Conservation (phyloP, 2,888 invertebrate species). For the Pardosa pseudoannulata region DNA sequence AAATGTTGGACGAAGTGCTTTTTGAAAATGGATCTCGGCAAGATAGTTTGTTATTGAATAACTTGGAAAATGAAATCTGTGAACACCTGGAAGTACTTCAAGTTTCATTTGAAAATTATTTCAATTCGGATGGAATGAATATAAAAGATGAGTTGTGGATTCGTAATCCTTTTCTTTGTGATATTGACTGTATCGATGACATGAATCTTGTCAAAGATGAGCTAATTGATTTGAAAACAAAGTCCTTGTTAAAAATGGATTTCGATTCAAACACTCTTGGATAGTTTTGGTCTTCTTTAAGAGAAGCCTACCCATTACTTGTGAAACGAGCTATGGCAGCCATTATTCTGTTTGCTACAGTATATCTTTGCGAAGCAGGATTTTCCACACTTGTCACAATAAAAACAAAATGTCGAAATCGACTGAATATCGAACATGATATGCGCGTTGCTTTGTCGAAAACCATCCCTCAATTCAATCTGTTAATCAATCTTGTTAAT, state of each 20-base stretch:
- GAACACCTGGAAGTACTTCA: too few relatives aligned
- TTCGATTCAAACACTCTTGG: background rate
- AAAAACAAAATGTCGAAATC: slow-evolving; percentile 15
- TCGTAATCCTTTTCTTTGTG: slow-evolving; percentile 48
- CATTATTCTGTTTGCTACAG: slow-evolving; percentile 30
- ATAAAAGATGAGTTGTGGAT: slow-evolving; percentile 46
- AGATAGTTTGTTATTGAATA: slow-evolving; percentile 35
- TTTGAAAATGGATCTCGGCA: slow-evolving; percentile 39
- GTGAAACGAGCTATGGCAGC: slow-evolving; percentile 30
- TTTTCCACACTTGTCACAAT: slow-evolving; percentile 26
- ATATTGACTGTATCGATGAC: slow-evolving; percentile 48
- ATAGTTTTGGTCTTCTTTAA: slow-evolving; percentile 26
- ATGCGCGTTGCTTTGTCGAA: slow-evolving; percentile 43
- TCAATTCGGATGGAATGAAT: slow-evolving; percentile 42
- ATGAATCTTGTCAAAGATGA: slow-evolving; percentile 38
- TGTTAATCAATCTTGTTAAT: slow-evolving; percentile 43
- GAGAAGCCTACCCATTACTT: slow-evolving; percentile 28
- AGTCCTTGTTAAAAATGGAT: slow-evolving; percentile 28
- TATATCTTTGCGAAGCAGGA: slow-evolving; percentile 25
- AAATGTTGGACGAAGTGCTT: slow-evolving; percentile 40
- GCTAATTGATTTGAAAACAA: slow-evolving; percentile 32
- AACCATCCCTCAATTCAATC: slow-evolving; percentile 39
- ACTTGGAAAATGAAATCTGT: too few relatives aligned
- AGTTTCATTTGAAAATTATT: background rate
- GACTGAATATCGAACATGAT: slow-evolving; percentile 42